phyloP scores from a whole-genome alignment of 2,888 invertebrate genomes.

The Palloptera scutellata region DNA sequence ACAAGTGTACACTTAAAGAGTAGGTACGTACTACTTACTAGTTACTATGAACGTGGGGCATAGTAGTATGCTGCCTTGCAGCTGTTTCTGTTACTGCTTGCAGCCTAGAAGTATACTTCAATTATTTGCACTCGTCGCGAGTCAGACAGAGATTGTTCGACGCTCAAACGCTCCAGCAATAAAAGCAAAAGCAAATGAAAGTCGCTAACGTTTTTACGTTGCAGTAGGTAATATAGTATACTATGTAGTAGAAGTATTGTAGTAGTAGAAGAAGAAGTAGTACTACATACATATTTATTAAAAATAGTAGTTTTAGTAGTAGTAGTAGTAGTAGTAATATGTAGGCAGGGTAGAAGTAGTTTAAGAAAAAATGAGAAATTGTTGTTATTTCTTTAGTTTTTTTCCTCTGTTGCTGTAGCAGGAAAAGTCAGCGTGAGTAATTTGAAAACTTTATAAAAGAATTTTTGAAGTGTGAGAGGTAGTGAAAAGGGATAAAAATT shows the following conservation, averaged over 20 bases:
- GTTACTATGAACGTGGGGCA: background rate
- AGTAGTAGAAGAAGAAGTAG: background rate
- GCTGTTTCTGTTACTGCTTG: slow-evolving; percentile 4
- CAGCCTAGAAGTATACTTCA: slow-evolving; percentile 29
- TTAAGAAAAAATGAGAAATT: background rate
- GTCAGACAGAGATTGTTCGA: background rate
- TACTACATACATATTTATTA: background rate
- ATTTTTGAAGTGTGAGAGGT: slow-evolving; percentile 4
- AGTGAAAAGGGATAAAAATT: too few species aligned
- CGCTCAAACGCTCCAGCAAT: background rate
- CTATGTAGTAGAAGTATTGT: too few species aligned
- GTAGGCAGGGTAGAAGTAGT: too few species aligned
- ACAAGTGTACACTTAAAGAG: too few species aligned
- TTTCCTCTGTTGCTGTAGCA: slow-evolving; percentile 2
- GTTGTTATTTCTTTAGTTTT: background rate
- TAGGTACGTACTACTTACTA: too few species aligned
- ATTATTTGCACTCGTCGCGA: slow-evolving; percentile 19
- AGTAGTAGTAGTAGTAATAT: too few species aligned
- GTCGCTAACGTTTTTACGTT: too few species aligned
- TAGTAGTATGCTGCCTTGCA: background rate
- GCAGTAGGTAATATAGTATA: too few species aligned
- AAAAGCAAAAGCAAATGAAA: too few species aligned
- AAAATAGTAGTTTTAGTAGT: background rate
- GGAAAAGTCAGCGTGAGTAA: slow-evolving; percentile 26
- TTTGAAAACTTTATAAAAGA: slow-evolving; percentile 26